Evolutionary conservation across 2,888 invertebrate species (phyloP), one percentile per base, ranked within the genome.

Genomic region (Phymatocera aterrima): DNA sequence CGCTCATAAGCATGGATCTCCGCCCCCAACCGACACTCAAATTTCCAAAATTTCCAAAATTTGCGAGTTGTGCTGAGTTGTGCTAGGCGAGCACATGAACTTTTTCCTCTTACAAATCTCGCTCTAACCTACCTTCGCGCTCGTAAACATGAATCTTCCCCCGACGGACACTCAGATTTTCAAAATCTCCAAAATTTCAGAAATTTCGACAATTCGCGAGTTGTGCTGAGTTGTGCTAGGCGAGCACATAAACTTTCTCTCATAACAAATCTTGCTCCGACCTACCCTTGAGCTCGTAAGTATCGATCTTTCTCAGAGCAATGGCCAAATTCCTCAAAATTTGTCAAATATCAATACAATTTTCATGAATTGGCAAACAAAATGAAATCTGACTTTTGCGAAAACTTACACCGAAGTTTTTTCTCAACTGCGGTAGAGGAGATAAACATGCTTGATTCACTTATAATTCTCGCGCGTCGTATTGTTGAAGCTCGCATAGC

Each of bases 181-280:
- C 48, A 48, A 48, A 48, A 48, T 15, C 3, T n/a, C n/a, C 21
- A 57, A 57, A 24, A 21, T 24, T 57, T 24, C 6, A 2, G 28
- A 8, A 57, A 57, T 57, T 57, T 57, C 24, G 57, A 57, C 3
- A 57, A 6, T 57, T 24, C n/a, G 61, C 10, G 34, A 34, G 15
- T 37, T 64, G 61, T 64, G 61, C 61, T 64, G 61, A 3, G 64
- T 21, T 65, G 64, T 37, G 64, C 64, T 37, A 40, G 21, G 64
- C 3, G 64, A 65, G 64, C 21, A 21, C 40, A 4, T 0, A 3
- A 18, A 21, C 21, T 65, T 65, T 10, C 24, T 10, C 8, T 40
- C 2, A 37, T 12, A 21, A 37, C 21, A 40, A 3, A 2, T 0
- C 3, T 2, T 40, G 18, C 64, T 40, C 64, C 1, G 51, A 51